A percentile compares a stretch with the other conserved stretches of the same genome.
Evolutionary conservation across 2,888 invertebrate genomes (phyloP).

Genomic region (Drosophila cognata): DNA sequence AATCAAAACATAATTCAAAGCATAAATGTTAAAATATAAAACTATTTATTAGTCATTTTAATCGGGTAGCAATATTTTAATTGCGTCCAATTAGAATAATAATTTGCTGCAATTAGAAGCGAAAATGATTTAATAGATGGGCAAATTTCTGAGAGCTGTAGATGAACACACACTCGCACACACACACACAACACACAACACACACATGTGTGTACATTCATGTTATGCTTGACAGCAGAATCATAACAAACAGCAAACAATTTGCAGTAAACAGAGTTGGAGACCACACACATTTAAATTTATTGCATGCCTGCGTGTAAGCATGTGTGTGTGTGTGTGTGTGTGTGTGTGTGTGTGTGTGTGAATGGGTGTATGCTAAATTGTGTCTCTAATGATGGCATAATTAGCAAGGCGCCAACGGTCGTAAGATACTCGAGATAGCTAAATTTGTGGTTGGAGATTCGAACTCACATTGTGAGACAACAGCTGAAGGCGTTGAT

Average conservation of each 20-base stretch:
- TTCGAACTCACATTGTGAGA: constrained; percentile 14
- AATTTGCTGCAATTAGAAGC: constrained; percentile 61
- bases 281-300: constrained; percentile 44
- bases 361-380: constrained; percentile 17
- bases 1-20: not conserved
- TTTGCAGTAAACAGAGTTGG: constrained; percentile 31
- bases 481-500: constrained; percentile 52
- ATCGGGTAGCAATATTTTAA: constrained; percentile 8
- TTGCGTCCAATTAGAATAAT: constrained; percentile 42
- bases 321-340: constrained; percentile 10
- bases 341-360: constrained; percentile 8
- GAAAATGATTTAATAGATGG: constrained; percentile 55
- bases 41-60: not conserved
- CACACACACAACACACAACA: constrained; percentile 8
- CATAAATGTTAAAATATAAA: not conserved
- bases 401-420: constrained; percentile 78
- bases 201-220: not conserved
- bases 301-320: constrained; percentile 43
- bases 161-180: constrained; percentile 23
- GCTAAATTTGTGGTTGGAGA: constrained; percentile 17
- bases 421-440: constrained; percentile 37
- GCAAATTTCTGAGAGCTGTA: constrained; percentile 23
- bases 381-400: constrained; percentile 74
- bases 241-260: constrained; percentile 66
- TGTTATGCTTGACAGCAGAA: constrained; percentile 38